phyloP scores from a whole-genome alignment of 2,888 invertebrate species.

The Napeogenes inachia region DNA sequence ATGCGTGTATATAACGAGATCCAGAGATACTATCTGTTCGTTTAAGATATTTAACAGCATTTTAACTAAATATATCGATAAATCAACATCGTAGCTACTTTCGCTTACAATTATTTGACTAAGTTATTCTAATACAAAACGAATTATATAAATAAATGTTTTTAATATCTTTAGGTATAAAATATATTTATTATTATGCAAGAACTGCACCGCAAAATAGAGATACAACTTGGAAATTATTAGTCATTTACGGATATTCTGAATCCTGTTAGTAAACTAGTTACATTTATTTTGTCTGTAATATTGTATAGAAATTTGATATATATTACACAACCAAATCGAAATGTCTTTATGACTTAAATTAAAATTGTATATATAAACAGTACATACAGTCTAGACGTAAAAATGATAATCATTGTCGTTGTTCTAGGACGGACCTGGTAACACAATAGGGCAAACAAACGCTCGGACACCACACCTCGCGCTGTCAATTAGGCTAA shows the following conservation, averaged over 20 bases:
- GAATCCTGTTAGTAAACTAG: too few species aligned
- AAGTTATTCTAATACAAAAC: too few species aligned
- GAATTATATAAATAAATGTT: too few species aligned
- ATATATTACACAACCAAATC: too few species aligned
- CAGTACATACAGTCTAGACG: constrained; percentile 9
- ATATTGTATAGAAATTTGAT: too few species aligned
- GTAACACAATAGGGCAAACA: constrained; percentile 74
- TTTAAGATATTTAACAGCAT: constrained; percentile 38
- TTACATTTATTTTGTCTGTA: too few species aligned
- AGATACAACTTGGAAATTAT: too few species aligned
- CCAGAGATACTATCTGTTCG: constrained; percentile 55
- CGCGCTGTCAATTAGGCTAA: constrained; percentile 77
- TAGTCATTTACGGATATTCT: too few species aligned
- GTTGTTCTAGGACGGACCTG: constrained; percentile 42
- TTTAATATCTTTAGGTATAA: constrained; percentile 7
- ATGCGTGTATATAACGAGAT: constrained; percentile 60
- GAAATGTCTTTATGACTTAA: too few species aligned
- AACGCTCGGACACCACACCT: constrained; percentile 74
- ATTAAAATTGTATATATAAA: constrained; percentile 11
- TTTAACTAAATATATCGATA: constrained; percentile 16
- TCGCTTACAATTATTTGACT: constrained; percentile 9
- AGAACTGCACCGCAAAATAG: too few species aligned
- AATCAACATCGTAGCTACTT: constrained; percentile 25
- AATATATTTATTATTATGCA: neutral
- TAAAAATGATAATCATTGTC: constrained; percentile 35